Conservation (phyloP, 2,888 invertebrate genomes). For the Sialis fuliginosa region DNA sequence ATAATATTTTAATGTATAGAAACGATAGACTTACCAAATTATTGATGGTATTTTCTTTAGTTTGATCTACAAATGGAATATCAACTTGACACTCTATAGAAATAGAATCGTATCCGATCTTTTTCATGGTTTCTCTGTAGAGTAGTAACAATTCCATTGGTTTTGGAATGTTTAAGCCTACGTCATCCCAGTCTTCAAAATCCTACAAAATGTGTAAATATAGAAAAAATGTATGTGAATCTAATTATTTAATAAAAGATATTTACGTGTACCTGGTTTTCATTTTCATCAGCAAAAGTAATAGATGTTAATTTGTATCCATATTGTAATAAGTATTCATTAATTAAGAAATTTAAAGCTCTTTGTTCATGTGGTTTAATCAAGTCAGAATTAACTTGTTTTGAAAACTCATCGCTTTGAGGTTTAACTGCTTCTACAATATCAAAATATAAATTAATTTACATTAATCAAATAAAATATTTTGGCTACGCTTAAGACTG, state of each 20-base stretch:
- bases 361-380: conserved; percentile 68
- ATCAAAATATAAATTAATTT: too few relatives aligned
- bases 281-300: conserved; percentile 82
- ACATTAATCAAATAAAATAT: conserved; percentile 19
- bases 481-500: not conserved
- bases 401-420: conserved; percentile 6
- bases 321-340: conserved; percentile 63
- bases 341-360: conserved; percentile 71
- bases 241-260: not conserved
- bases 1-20: too few relatives aligned
- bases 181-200: conserved; percentile 86
- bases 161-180: conserved; percentile 68
- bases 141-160: conserved; percentile 55
- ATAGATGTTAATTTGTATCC: conserved; percentile 76
- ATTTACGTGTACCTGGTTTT: conserved; percentile 52
- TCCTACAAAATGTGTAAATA: conserved; percentile 37
- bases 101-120: conserved; percentile 25
- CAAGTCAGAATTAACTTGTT: conserved; percentile 22
- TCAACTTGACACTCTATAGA: conserved; percentile 32
- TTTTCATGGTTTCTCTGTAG: conserved; percentile 37
- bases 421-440: conserved; percentile 23
- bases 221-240: too few relatives aligned
- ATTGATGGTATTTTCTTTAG: conserved; percentile 19
- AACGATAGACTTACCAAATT: conserved; percentile 12
- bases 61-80: conserved; percentile 11